Base-by-base conservation (phyloP, 1,140 invertebrate species). In the Bombus soroeensis region DNA sequence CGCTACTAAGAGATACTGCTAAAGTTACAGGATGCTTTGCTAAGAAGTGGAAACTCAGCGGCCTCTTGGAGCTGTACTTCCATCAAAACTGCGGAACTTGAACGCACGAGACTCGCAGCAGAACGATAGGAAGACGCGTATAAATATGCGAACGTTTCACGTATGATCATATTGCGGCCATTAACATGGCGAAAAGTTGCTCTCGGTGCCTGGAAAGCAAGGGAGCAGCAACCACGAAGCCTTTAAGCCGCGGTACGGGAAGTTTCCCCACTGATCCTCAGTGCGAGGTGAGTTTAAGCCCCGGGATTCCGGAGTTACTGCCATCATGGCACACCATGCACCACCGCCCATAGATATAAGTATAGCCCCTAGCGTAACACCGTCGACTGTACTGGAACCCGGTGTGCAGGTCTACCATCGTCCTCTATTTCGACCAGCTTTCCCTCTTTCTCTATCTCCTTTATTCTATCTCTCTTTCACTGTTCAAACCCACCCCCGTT, bases 261-360 rank as follows among this genome's bases (percentile, higher is more conserved):
- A 95, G 93, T 95, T 95, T 95, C 91, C 94, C 87, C 94, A 93
- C 94, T 95, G 94, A 95, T 95, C 95, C 95, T 94, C 93, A 88
- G 87, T 88, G 93, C 94, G 87, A 88, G 89, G 91, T 87, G 89
- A 85, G 93, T 93, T 95, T 95, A 95, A 95, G 95, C 95, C 94
- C 94, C 41, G 89, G 95, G 95, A 95, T 95, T 95, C 93, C 91
- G 92, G 94, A 95, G 94, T 95, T 95, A 95, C 94, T 94, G 93
- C 94, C 93, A 92, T 93, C 94, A 94, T 92, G 92, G 92, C 91
- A 93, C 91, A 94, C 92, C 94, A 94, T 94, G 94, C 94, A 93
- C 92, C 93, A 94, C 79, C 87, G 87, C 90, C 91, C 89, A 93
- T 90, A 91, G 87, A 92, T 93, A 92, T 92, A 92, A 88, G 88